Base-by-base conservation (phyloP, 2,797 vertebrate species). In the Garrulus glandarius region DNA sequence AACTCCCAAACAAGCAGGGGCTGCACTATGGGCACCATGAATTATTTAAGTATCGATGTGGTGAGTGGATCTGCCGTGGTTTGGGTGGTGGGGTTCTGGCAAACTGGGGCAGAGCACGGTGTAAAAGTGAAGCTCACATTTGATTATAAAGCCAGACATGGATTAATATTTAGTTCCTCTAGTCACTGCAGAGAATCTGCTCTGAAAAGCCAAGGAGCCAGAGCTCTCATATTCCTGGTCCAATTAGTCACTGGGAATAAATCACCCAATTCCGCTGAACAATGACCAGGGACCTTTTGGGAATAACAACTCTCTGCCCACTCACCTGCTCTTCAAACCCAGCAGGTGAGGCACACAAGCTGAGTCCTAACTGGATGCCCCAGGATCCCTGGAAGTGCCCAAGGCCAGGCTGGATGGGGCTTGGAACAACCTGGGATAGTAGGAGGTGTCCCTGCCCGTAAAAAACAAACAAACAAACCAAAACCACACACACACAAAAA, bases 51-150 rank as follows among this genome's bases (percentile, higher is more conserved):
- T 10, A 22, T 7, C 43, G 2, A 8, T 72, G 53, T 17, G 24
- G 20, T 5, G 30, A 69, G 29, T 0, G 36, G 37, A 4, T 12
- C 49, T 50, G 16, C 67, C 12, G 0, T 2, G 36, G 3, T 43
- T 55, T 39, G 69, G 64, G 36, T 1, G 43, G 18, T 10, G 37
- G 15, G 9, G 1, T 2, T 32, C 22, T 12, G 69, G 13, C n/a
- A 13, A 47, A 7, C 30, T 3, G 22, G 7, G 59, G 26, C 60
- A 69, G 37, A 36, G 27, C 79, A 9, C 7, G 5, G 1, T 0
- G 18, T 24, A 21, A 53, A 75, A 13, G 36, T 27, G 43, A 22
- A 49, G 13, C 15, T 4, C 63, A 9, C 13, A 27, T 24, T 10
- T 72, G 55, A 15, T 41, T 13, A 9, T 10, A 57, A 53, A 88